Conservation (phyloP, 2,797 vertebrate genomes). For the Poecilia velifera region DNA sequence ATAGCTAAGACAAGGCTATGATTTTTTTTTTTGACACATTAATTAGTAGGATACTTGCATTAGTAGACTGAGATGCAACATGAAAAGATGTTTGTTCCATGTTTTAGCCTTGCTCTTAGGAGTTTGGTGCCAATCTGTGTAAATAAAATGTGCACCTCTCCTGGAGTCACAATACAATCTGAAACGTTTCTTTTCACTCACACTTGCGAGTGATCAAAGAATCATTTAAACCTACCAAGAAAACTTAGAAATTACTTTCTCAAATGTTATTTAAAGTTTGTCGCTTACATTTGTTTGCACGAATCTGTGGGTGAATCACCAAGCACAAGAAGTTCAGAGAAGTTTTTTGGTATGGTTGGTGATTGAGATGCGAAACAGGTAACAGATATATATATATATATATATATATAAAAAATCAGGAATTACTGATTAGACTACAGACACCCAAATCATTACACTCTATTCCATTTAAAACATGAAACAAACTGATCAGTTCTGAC, state of each 20-base stretch:
- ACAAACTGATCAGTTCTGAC: constrained; percentile 10
- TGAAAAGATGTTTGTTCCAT: constrained; percentile 3
- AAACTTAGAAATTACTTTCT: not conserved
- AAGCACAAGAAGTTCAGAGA: not conserved
- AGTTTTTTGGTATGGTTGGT: not conserved
- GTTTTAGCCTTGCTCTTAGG: not conserved
- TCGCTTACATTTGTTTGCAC: not conserved
- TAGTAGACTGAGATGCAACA: constrained; percentile 1
- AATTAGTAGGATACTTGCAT: constrained; percentile 17
- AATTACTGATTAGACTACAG: not conserved
- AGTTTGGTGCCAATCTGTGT: not conserved
- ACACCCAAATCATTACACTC: not conserved
- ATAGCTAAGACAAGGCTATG: constrained; percentile 12
- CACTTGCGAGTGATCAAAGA: not conserved
- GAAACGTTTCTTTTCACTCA: not conserved
- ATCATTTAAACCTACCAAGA: not conserved
- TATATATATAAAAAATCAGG: too few relatives aligned
- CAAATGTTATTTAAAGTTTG: not conserved
- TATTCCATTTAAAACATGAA: constrained; percentile 4
- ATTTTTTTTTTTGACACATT: constrained; percentile 31
- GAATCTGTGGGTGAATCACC: not conserved
- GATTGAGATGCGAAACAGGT: not conserved
- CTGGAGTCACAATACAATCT: not conserved
- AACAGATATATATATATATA: too few relatives aligned
- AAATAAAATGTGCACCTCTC: not conserved